Percentiles rank a stretch among this genome's conserved stretches.
Conservation (phyloP, 2,113 vertebrate species). For the human (Homo sapiens) region DNA sequence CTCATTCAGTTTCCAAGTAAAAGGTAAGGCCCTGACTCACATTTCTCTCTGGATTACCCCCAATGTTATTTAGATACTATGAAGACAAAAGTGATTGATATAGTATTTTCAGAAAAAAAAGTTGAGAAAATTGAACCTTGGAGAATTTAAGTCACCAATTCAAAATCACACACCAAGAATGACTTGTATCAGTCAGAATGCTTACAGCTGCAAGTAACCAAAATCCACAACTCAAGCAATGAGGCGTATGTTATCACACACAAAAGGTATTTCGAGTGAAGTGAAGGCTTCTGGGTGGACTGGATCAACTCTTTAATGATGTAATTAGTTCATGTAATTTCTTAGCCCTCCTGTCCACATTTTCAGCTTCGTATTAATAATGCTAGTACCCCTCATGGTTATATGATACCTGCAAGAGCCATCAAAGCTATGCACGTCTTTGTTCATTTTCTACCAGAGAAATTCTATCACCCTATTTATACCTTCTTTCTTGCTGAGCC, state of each 20-base stretch:
- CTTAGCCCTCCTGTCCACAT: neutral
- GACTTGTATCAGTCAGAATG: neutral
- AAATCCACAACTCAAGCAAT: neutral
- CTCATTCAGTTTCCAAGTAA: neutral
- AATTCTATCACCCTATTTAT: neutral
- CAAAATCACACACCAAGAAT: neutral
- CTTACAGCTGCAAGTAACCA: neutral
- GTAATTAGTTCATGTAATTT: neutral
- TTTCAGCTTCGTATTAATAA: neutral
- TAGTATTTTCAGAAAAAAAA: neutral
- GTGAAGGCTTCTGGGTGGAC: neutral
- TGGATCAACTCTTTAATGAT: neutral
- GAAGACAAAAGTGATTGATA: neutral
- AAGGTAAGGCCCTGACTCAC: neutral
- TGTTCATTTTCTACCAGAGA: neutral
- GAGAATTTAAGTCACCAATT: neutral
- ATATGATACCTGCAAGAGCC: neutral
- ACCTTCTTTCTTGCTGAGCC: neutral
- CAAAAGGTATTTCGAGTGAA: neutral
- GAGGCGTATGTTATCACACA: neutral
- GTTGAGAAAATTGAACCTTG: neutral
- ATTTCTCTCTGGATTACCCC: neutral
- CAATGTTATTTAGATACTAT: neutral
- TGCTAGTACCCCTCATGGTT: neutral
- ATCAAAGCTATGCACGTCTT: neutral